Percentiles rank a stretch among this genome's conserved stretches.
phyloP scores from a whole-genome alignment of 2,888 invertebrate genomes.

The Stenichneumon culpator region DNA sequence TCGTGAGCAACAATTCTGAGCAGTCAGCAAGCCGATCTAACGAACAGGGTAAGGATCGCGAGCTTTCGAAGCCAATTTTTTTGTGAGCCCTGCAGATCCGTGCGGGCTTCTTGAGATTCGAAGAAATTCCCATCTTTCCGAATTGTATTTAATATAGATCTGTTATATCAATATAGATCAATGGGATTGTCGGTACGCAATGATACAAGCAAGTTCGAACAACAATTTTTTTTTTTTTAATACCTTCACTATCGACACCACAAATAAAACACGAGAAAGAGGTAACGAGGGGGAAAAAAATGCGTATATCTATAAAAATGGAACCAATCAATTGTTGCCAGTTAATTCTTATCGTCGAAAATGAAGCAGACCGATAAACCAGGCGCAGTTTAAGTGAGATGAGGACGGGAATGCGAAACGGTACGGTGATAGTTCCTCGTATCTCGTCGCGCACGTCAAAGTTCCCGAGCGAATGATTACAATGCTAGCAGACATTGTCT shows the following conservation, averaged over 20 bases:
- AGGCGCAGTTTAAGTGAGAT: not conserved
- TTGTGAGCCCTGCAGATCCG: too few species aligned
- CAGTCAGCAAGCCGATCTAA: too few species aligned
- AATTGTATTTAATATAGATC: too few species aligned
- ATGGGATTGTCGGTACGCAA: too few species aligned
- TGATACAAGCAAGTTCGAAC: too few species aligned
- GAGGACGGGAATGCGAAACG: not conserved
- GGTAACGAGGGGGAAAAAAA: not conserved
- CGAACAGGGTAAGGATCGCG: too few species aligned
- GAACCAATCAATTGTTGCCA: not conserved
- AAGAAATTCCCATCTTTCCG: too few species aligned
- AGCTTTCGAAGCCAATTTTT: too few species aligned
- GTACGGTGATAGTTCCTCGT: conserved; percentile 11
- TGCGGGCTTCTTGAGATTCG: too few species aligned
- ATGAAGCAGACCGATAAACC: conserved; percentile 14
- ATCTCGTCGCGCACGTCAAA: conserved; percentile 19
- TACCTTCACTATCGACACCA: not conserved
- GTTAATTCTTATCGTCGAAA: conserved; percentile 26
- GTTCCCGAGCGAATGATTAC: conserved; percentile 47
- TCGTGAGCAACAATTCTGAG: too few species aligned
- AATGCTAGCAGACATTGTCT: conserved; percentile 43
- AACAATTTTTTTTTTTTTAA: not conserved
- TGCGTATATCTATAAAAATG: not conserved
- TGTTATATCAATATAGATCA: too few species aligned
- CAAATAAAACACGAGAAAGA: not conserved